Evolutionary conservation across 1,140 invertebrate species (phyloP).

Genomic region (Harpegnathos saltator): DNA sequence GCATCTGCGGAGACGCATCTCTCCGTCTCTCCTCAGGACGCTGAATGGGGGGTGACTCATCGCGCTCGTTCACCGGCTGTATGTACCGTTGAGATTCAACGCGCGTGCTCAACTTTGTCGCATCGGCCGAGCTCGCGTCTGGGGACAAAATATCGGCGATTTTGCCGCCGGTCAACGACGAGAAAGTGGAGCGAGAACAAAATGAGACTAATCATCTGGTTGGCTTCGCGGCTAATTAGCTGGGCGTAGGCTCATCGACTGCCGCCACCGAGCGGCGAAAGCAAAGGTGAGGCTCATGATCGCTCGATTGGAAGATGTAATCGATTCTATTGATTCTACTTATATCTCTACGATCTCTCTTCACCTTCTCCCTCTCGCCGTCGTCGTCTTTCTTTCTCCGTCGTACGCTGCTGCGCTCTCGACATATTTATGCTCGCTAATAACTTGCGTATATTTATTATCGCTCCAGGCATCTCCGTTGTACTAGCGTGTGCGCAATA

Average conservation of each 20-base stretch:
- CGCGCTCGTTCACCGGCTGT: not conserved
- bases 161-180: conserved; percentile 9
- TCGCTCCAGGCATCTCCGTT: conserved; percentile 41
- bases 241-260: conserved; percentile 50
- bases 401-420: not conserved
- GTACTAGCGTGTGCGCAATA: conserved; percentile 30
- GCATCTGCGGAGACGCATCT: no score
- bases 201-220: conserved; percentile 69
- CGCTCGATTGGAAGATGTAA: conserved; percentile 44
- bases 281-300: conserved; percentile 35
- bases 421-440: conserved; percentile 45
- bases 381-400: not conserved
- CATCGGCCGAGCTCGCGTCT: not conserved
- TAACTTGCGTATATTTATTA: conserved; percentile 59
- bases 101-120: not conserved
- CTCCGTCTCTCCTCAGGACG: no score
- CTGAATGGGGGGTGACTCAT: not conserved
- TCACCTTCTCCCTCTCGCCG: not conserved
- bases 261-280: conserved; percentile 25
- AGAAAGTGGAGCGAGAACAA: conserved; percentile 47
- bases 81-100: not conserved
- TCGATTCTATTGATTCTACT: conserved; percentile 56
- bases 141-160: conserved; percentile 2
- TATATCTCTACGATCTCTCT: conserved; percentile 31
- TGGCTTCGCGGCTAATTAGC: conserved; percentile 66